phyloP scores from a whole-genome alignment of 2,888 invertebrate genomes.

The Liodrosophila aerea region DNA sequence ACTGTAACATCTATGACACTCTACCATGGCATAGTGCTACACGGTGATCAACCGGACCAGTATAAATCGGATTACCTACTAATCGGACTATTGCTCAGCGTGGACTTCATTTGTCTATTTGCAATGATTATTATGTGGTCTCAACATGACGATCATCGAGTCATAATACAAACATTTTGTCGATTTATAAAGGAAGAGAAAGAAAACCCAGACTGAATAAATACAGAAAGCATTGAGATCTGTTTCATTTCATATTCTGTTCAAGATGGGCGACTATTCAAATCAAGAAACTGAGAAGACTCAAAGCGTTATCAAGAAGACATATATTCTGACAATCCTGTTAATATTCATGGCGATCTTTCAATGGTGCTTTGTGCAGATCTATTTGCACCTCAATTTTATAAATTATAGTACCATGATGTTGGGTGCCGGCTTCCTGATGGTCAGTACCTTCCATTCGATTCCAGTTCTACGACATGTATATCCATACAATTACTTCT shows the following conservation, averaged over 20 bases:
- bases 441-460: constrained; percentile 3
- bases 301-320: constrained; percentile 1
- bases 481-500: not conserved
- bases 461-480: not conserved
- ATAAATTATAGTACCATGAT: not conserved
- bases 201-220: too few relatives aligned
- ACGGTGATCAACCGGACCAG: too few relatives aligned
- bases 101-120: too few relatives aligned
- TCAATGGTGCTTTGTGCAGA: constrained; percentile 6
- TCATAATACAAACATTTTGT: too few relatives aligned
- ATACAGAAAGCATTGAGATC: not conserved
- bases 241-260: not conserved
- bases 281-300: too few relatives aligned
- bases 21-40: too few relatives aligned
- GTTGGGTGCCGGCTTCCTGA: constrained; percentile 1
- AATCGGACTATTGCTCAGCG: too few relatives aligned
- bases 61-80: too few relatives aligned
- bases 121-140: too few relatives aligned
- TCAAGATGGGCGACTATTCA: not conserved
- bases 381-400: not conserved
- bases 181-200: too few relatives aligned
- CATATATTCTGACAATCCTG: not conserved
- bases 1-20: too few relatives aligned
- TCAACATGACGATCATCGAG: too few relatives aligned
- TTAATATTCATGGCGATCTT: not conserved